Evolutionary conservation across 2,888 invertebrate species (phyloP), one percentile per base, ranked within the genome.

Genomic region (Timema cristinae): DNA sequence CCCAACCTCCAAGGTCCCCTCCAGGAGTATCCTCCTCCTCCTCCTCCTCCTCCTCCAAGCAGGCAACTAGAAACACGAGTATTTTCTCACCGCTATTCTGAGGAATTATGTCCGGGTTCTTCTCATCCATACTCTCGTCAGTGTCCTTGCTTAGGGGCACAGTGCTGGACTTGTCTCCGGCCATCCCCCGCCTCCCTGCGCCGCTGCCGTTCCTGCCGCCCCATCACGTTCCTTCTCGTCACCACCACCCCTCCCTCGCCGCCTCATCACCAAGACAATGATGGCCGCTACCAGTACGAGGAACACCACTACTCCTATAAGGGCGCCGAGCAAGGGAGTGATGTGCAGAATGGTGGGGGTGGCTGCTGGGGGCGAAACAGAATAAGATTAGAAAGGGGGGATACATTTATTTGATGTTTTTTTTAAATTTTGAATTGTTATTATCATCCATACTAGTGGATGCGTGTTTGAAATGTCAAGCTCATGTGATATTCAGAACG

Each of bases 31-130:
- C 32, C 32, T 32, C 32, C 32, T 32, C 32, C 32, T 32, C 32
- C 32, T 32, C 32, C 32, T 2, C 32, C 32, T 32, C 32, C 32
- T 32, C 32, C 32, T 32, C 32, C 32, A 32, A 4, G 32, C 32
- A 32, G 32, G 32, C 32, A 32, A 32, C 32, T 32, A 32, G 32
- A 32, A 32, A 32, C 32, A n/a, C 11, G 52, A 15, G 0, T 1
- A 13, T 47, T 52, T 10, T 6, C 73, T 61, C 84, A 75, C 83
- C 85, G 78, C 84, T 84, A 77, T 84, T 85, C 77, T 86, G 85
- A 70, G 86, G 86, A 73, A 87, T 86, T 73, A 87, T 86, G 77
- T 87, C 87, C 5, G 87, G 87, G 79, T 86, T 86, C 78, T 86
- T 86, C 77, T 86, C 86, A 77, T 87, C 86, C 73, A 84, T 79